phyloP scores from a whole-genome alignment of 2,797 vertebrate species.

The Danio aesculapii region DNA sequence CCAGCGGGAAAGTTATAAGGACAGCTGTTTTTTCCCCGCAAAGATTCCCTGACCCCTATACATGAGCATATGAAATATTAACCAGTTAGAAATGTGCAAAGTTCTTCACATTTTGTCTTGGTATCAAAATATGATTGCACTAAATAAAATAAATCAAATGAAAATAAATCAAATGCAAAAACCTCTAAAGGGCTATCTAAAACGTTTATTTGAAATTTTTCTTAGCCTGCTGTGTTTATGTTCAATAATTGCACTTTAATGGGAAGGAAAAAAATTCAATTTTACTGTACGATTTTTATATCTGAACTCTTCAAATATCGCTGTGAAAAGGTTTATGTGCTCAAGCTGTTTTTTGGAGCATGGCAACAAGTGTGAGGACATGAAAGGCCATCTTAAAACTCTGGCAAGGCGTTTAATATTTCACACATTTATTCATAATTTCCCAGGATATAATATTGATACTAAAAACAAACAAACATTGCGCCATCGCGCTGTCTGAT shows the following conservation, averaged over 20 bases:
- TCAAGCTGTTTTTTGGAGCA: not conserved
- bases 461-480: not conserved
- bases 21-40: not conserved
- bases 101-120: not conserved
- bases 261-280: no score
- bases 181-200: no score
- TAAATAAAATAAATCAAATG: no score
- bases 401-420: not conserved
- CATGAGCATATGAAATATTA: not conserved
- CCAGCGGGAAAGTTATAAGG: not conserved
- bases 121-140: no score
- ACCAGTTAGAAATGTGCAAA: not conserved
- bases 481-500: not conserved
- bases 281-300: no score
- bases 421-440: not conserved
- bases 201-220: no score
- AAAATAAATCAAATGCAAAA: no score
- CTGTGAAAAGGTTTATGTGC: not conserved
- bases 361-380: not conserved
- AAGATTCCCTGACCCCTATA: not conserved
- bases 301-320: not conserved
- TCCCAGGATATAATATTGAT: not conserved
- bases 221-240: no score
- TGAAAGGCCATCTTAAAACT: not conserved
- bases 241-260: no score